These are phyloP conservation scores for Drosophila prolongata DNA, from an alignment of 2,888 invertebrate species.

Conservation along the genomic window DNA sequence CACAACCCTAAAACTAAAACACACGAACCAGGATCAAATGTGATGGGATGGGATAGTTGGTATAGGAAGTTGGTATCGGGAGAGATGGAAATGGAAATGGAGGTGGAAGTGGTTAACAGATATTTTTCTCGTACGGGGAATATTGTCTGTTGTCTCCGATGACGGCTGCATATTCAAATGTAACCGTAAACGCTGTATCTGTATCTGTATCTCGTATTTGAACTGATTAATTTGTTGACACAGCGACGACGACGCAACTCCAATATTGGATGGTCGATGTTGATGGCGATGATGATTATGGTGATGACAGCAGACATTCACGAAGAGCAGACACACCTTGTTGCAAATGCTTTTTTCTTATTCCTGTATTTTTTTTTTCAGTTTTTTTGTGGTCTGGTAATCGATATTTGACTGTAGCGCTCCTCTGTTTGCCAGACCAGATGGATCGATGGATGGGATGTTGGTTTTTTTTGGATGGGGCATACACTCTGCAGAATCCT, in stretches of 20 bases:
- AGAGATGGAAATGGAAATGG: slow-evolving; percentile 28
- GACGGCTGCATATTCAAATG: slow-evolving; percentile 63
- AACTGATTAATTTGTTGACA: slow-evolving; percentile 76
- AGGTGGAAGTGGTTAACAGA: slow-evolving; percentile 23
- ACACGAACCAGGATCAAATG: slow-evolving; percentile 2
- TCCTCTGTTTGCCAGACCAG: slow-evolving; percentile 65
- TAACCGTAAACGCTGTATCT: slow-evolving; percentile 44
- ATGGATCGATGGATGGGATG: slow-evolving; percentile 26
- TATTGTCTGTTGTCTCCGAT: slow-evolving; percentile 10
- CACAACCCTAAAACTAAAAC: slow-evolving; percentile 33
- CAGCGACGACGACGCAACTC: slow-evolving; percentile 55
- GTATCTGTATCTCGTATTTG: slow-evolving; percentile 64
- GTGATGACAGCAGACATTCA: slow-evolving; percentile 34
- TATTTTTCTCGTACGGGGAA: slow-evolving; percentile 9
- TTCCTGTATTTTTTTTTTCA: slow-evolving; percentile 12
- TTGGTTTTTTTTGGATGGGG: not conserved
- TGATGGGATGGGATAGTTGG: slow-evolving; percentile 11
- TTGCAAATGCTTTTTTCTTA: slow-evolving; percentile 28
- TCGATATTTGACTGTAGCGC: slow-evolving; percentile 61
- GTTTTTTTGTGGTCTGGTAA: slow-evolving; percentile 50
- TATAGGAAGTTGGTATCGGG: slow-evolving; percentile 23
- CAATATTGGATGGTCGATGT: slow-evolving; percentile 41
- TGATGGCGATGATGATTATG: slow-evolving; percentile 28
- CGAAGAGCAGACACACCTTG: slow-evolving; percentile 59
- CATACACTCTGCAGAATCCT: slow-evolving; percentile 7